Percentiles rank a stretch among this genome's conserved stretches.
phyloP scores from a whole-genome alignment of 2,797 vertebrate species.

The Gorsachius magnificus region DNA sequence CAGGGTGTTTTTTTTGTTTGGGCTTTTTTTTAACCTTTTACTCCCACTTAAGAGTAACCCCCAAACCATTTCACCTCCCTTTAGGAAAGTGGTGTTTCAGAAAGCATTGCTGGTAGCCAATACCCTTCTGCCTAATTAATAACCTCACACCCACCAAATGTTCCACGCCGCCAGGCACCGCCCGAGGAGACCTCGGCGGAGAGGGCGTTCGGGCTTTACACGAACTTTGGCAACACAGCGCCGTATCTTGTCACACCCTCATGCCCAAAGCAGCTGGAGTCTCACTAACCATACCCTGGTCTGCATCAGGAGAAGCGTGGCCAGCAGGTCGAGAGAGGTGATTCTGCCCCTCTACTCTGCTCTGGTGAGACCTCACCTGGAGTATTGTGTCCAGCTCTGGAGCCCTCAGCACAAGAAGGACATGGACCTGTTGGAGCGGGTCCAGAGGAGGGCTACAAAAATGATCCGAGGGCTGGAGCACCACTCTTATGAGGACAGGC shows the following conservation, averaged over 20 bases:
- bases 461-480: too few relatives aligned
- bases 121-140: neutral
- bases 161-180: fast-evolving
- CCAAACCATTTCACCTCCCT: neutral
- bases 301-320: too few relatives aligned
- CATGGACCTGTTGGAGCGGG: too few relatives aligned
- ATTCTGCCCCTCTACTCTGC: too few relatives aligned
- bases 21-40: neutral
- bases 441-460: too few relatives aligned
- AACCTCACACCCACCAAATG: neutral
- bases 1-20: neutral
- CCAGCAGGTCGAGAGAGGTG: too few relatives aligned
- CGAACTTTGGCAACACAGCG: neutral
- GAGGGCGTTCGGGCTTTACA: neutral
- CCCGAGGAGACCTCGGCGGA: fast-evolving
- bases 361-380: too few relatives aligned
- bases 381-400: too few relatives aligned
- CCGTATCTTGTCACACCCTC: neutral
- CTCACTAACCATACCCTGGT: too few relatives aligned
- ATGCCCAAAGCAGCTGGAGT: fast-evolving
- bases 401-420: too few relatives aligned
- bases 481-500: too few relatives aligned
- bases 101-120: neutral
- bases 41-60: fast-evolving
- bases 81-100: neutral